phyloP scores from a whole-genome alignment of 2,888 invertebrate genomes.

The Leptopilina syphax region DNA sequence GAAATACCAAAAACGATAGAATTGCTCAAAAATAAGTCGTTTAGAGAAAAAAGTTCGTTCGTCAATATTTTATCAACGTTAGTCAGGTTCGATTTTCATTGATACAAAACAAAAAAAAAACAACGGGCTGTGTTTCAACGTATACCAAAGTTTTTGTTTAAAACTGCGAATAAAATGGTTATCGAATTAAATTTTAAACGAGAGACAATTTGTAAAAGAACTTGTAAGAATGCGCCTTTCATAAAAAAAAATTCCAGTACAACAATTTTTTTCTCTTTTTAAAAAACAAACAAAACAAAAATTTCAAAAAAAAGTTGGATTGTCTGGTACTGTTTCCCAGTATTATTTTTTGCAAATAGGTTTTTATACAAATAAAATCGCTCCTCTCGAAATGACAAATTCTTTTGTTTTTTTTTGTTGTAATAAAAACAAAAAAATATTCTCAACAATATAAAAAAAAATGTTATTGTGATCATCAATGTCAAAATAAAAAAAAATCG shows the following conservation, averaged over 20 bases:
- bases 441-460: conserved; percentile 4
- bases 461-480: conserved; percentile 27
- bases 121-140: conserved; percentile 30
- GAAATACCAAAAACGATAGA: conserved; percentile 9
- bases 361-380: neutral
- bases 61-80: conserved; percentile 28
- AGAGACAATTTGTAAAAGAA: conserved; percentile 17
- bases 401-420: conserved; percentile 2
- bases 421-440: neutral
- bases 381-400: neutral
- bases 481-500: neutral
- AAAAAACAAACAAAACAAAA: conserved; percentile 8
- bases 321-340: too few species aligned
- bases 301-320: too few species aligned
- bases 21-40: conserved; percentile 34
- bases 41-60: conserved; percentile 8
- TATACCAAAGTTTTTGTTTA: conserved; percentile 33
- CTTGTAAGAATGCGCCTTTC: conserved; percentile 3
- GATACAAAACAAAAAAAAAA: conserved; percentile 1
- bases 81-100: conserved; percentile 26
- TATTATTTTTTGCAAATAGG: too few species aligned
- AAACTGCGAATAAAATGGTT: conserved; percentile 7
- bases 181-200: conserved; percentile 32
- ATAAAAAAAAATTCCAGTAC: conserved; percentile 15
- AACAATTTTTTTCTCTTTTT: neutral